A percentile compares a stretch with the other conserved stretches of the same genome.
These are phyloP conservation scores for Phocoena phocoena DNA, from an alignment of 2,113 vertebrate genomes.

Conservation along the genomic window DNA sequence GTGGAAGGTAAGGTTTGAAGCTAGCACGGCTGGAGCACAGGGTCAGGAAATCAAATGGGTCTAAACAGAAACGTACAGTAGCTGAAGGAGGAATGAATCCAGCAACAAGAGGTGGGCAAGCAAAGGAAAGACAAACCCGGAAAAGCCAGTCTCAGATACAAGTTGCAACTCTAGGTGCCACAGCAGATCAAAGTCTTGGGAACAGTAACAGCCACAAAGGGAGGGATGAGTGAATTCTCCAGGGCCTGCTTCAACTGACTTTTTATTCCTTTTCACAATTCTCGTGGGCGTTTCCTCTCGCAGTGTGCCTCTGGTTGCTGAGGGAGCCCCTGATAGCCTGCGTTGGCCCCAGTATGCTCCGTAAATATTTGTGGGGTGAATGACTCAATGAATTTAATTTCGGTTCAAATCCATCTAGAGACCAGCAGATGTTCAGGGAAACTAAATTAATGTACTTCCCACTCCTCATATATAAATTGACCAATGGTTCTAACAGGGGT, in stretches of 20 bases:
- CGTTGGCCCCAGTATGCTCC: neutral
- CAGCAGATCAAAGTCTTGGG: neutral
- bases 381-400: slow-evolving; percentile 35
- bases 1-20: neutral
- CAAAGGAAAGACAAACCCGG: neutral
- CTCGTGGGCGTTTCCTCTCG: neutral
- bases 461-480: neutral
- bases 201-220: neutral
- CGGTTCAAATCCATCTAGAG: neutral
- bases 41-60: neutral
- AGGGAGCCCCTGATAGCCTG: neutral
- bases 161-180: neutral
- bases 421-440: neutral
- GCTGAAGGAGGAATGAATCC: neutral
- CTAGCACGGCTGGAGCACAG: neutral
- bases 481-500: neutral
- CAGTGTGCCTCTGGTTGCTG: neutral
- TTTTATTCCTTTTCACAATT: neutral
- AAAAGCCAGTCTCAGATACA: neutral
- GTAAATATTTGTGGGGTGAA: neutral
- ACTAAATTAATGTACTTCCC: slow-evolving; percentile 37
- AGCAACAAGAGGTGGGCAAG: neutral
- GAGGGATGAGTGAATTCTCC: neutral
- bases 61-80: neutral
- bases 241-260: neutral